Conservation (phyloP, 2,888 invertebrate genomes). For the Geophilus truncorum region DNA sequence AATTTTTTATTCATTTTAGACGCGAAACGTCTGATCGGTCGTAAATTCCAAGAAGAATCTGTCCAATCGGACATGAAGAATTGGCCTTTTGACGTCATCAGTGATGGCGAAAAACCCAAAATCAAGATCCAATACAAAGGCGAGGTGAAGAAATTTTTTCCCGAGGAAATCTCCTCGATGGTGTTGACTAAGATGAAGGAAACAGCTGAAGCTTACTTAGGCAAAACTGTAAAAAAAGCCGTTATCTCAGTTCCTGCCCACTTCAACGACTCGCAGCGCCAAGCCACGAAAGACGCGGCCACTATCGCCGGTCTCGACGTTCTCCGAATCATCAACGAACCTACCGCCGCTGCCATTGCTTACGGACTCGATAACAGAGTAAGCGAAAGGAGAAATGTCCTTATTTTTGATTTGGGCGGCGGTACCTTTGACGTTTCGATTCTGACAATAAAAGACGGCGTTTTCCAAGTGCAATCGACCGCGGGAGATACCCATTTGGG, state of each 20-base stretch:
- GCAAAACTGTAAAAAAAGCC: conserved; percentile 61
- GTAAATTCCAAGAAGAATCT: conserved; percentile 51
- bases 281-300: conserved; percentile 85
- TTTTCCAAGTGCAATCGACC: conserved; percentile 89
- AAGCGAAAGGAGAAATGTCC: conserved; percentile 53
- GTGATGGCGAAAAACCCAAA: background rate
- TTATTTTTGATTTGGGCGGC: conserved; percentile 67
- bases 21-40: conserved; percentile 52
- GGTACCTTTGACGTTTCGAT: conserved; percentile 95
- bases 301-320: conserved; percentile 75
- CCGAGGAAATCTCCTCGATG: conserved; percentile 90
- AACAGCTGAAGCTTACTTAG: conserved; percentile 44
- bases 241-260: conserved; percentile 78
- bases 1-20: too few relatives aligned
- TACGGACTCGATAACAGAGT: conserved; percentile 54
- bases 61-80: conserved; percentile 58
- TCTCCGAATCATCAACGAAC: conserved; percentile 88
- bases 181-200: conserved; percentile 56
- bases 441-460: conserved; percentile 86
- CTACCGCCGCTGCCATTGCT: conserved; percentile 64
- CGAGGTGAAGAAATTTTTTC: conserved; percentile 60
- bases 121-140: background rate
- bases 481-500: conserved; percentile 92
- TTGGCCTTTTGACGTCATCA: conserved; percentile 55
- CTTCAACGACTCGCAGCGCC: conserved; percentile 62